phyloP scores from a whole-genome alignment of 2,888 invertebrate species.

The Amorpha juglandis region DNA sequence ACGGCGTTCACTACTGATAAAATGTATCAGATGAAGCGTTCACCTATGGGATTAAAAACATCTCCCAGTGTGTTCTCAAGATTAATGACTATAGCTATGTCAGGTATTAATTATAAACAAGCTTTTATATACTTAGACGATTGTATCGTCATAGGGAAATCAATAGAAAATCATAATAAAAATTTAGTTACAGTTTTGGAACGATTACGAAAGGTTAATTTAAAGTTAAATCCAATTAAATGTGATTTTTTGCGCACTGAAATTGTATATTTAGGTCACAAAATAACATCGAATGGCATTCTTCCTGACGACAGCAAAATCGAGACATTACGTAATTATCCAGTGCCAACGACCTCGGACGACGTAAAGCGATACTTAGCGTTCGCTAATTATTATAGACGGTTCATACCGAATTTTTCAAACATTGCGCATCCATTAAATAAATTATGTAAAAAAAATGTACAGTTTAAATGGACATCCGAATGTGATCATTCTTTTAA shows the following conservation, averaged over 20 bases:
- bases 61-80: not conserved
- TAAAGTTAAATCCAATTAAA: not conserved
- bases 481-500: too few relatives aligned
- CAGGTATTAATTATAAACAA: not conserved
- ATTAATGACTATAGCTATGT: not conserved
- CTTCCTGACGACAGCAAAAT: too few relatives aligned
- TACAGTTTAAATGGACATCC: too few relatives aligned
- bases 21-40: not conserved
- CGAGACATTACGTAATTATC: too few relatives aligned
- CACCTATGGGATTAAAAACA: not conserved
- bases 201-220: slow-evolving; percentile 8
- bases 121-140: not conserved
- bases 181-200: slow-evolving; percentile 2
- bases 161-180: not conserved
- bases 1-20: too few relatives aligned
- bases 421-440: too few relatives aligned
- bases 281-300: not conserved
- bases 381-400: too few relatives aligned
- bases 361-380: too few relatives aligned
- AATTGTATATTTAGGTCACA: not conserved
- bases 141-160: not conserved
- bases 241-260: not conserved
- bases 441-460: too few relatives aligned
- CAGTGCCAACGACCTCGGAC: too few relatives aligned
- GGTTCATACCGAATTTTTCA: too few relatives aligned